Base-by-base conservation (phyloP, 2,113 vertebrate genomes). In the Rynchops niger region DNA sequence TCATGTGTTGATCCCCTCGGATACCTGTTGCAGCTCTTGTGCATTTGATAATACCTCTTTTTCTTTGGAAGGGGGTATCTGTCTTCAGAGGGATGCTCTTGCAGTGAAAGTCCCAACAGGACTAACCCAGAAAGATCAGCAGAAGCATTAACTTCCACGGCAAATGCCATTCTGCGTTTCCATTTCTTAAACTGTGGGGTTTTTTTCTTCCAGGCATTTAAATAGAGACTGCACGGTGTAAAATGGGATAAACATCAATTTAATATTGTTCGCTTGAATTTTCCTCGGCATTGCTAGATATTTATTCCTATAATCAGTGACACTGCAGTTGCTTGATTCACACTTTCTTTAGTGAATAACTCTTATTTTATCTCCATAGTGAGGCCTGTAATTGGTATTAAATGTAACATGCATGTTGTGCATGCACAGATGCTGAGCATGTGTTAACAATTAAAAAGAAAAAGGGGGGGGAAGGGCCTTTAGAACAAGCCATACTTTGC, bases 161-260 rank as follows among this genome's bases (percentile, higher is more conserved):
- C 53, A 94, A 71, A 83, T 59, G 14, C 40, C 56, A 22, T 55
- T 86, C 69, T 88, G 4, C 43, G 15, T 52, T 74, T 62, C 66
- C 18, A 21, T 62, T 90, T 56, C 61, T 74, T 42, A 18, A 88
- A 42, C 32, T 27, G 30, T 10, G 42, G 43, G 49, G 1, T 36
- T 86, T 84, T 84, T 77, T 90, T 78, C 29, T 88, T 91, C 55
- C 70, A 90, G 69, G 45, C 79, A 32, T 90, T 96, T 95, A 59
- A 92, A 62, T 32, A 61, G 45, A 76, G 62, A 15, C 71, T 50
- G 32, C 7, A 4, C 50, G 63, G 53, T 81, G 5, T 70, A 90
- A 86, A 81, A 83, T 32, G 50, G 18, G 55, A 59, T 76, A 47
- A 87, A 50, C 74, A 90, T 40, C 45, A 82, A 76, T 80, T 92